Base-by-base conservation (phyloP, 2,888 invertebrate species). In the Phania funesta region DNA sequence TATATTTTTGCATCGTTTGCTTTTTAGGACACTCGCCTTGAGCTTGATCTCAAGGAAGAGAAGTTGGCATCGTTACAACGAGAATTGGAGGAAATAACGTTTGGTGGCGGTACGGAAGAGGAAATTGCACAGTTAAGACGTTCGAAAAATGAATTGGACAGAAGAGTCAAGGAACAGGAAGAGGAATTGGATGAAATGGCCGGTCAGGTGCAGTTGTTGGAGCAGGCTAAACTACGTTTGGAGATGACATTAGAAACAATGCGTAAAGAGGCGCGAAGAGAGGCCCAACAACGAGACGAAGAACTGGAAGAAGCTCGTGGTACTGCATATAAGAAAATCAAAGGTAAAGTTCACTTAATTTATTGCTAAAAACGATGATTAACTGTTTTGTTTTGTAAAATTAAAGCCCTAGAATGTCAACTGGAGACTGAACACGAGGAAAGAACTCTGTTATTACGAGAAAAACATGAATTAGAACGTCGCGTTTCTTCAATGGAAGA, bases 101-200 rank as follows among this genome's bases (percentile, higher is more conserved):
- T 94, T 90, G 93, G 94, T 78, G 94, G 95, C 11, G 94, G 96
- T 82, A 96, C 96, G 0, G 97, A 97, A 73, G 97, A 97, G 89
- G 97, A 97, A 91, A 93, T 96, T 46, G 95, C 96, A 6, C 93
- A 95, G 67, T 92, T 98, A 86, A 94, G 97, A 83, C 94, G 97
- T 86, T 94, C 94, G 20, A 96, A 97, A 89, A 94, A 96, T 84
- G 98, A 98, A 85, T 93, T 97, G 81, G 98, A 98, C 90, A 92
- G 96, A 48, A 94, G 96, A 84, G 92, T 95, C 32, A 94, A 97
- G 83, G 96, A 96, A 88, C 96, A 96, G 91, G 98, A 98, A 89
- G 98, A 99, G 89, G 99, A 99, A 90, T 92, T 99, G 64, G 99
- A 99, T 88, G 99, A 99, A 89, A 93, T 98, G 88, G 98, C 98